These are phyloP conservation scores for Lypha dubia DNA, from an alignment of 2,888 invertebrate genomes.

Conservation along the genomic window DNA sequence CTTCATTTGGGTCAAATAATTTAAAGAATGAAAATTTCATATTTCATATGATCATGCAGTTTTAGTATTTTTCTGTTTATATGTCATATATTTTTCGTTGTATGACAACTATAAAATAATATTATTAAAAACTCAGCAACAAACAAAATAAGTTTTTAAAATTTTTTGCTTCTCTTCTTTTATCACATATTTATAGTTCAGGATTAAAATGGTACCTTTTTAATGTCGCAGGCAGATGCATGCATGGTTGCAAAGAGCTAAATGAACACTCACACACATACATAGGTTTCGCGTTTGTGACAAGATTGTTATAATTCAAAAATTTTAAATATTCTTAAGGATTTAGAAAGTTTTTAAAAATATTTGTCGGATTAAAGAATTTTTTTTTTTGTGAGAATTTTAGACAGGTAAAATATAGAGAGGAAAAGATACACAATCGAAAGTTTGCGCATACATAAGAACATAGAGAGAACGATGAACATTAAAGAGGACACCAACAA, in stretches of 20 bases:
- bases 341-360: no score
- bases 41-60: background rate
- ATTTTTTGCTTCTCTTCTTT: slow-evolving; percentile 30
- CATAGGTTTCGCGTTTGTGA: background rate
- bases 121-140: slow-evolving; percentile 22
- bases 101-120: slow-evolving; percentile 20
- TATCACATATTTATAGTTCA: background rate
- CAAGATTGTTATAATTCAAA: background rate
- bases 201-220: slow-evolving; percentile 36
- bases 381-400: no score
- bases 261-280: no score
- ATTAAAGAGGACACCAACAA: no score
- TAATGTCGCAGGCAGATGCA: slow-evolving; percentile 2
- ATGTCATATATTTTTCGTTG: slow-evolving; percentile 2
- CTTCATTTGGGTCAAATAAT: background rate
- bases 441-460: no score
- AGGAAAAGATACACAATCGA: no score
- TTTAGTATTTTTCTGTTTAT: no score
- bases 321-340: no score
- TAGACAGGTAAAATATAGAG: no score
- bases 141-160: slow-evolving; percentile 33
- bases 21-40: background rate
- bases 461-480: no score
- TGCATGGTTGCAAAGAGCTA: background rate
- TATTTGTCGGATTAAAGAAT: no score